A percentile compares a stretch with the other conserved stretches of the same genome.
Evolutionary conservation across 2,113 vertebrate genomes (phyloP).

Genomic region (Merops nubicus): DNA sequence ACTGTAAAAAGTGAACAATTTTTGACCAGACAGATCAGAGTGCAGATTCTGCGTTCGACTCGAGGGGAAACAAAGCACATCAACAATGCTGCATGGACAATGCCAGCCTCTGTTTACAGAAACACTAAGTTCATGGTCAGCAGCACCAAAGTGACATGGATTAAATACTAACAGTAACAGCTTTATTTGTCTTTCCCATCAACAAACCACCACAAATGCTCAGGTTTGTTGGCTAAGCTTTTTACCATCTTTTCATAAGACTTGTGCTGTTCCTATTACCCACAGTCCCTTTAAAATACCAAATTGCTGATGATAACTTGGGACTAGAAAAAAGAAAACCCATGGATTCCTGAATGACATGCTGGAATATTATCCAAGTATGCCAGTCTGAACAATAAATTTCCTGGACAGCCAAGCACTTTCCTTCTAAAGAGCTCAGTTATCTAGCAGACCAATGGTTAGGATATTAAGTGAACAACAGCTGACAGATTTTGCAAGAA

Average conservation of each 20-base stretch:
- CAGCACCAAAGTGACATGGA: neutral
- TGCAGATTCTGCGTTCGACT: neutral
- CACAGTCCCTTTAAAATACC: neutral
- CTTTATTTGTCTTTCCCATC: conserved; percentile 18
- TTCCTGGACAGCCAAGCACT: neutral
- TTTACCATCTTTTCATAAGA: neutral
- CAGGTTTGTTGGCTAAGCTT: conserved; percentile 19
- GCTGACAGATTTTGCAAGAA: neutral
- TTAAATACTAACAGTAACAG: conserved; percentile 35
- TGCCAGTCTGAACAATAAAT: neutral
- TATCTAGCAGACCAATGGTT: neutral
- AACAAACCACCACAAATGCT: neutral
- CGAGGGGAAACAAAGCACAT: neutral
- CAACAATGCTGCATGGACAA: conserved; percentile 23
- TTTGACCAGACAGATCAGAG: neutral
- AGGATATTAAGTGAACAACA: neutral
- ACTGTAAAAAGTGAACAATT: neutral
- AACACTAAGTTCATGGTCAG: conserved; percentile 28
- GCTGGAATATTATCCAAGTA: neutral
- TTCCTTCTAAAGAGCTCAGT: neutral
- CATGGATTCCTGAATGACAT: neutral
- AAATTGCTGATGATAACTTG: neutral
- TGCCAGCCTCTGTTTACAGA: neutral
- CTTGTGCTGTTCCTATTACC: neutral
- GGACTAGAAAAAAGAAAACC: neutral